These are phyloP conservation scores for Leptogaster cylindrica DNA, from an alignment of 2,888 invertebrate species.

Conservation along the genomic window DNA sequence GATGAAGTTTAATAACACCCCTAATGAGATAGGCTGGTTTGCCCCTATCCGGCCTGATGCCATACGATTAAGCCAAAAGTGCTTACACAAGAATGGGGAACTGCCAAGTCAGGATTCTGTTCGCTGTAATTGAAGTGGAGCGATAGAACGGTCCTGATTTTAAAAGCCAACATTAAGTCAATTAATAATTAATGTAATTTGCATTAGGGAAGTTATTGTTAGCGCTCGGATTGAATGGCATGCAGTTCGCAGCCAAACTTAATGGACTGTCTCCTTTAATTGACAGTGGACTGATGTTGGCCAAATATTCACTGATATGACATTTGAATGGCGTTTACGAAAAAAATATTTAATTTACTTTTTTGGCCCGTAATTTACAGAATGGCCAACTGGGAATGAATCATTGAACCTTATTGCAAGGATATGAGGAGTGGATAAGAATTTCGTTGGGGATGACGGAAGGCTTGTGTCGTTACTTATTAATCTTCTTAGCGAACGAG, in stretches of 20 bases:
- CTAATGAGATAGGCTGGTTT: conserved; percentile 27
- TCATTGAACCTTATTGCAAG: too few species aligned
- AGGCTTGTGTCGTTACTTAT: too few species aligned
- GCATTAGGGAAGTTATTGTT: conserved; percentile 27
- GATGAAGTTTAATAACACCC: conserved; percentile 40
- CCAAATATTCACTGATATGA: conserved; percentile 21
- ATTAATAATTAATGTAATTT: conserved; percentile 38
- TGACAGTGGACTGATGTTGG: conserved; percentile 10
- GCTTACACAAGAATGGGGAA: not conserved
- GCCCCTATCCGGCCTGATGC: conserved; percentile 17
- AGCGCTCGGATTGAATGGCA: not conserved
- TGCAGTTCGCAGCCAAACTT: not conserved
- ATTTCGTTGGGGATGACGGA: conserved; percentile 8
- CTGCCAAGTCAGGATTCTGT: not conserved
- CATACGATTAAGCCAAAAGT: conserved; percentile 5
- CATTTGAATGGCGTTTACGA: conserved; percentile 26
- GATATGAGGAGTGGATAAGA: too few species aligned
- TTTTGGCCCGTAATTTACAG: not conserved
- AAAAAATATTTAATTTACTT: conserved; percentile 29
- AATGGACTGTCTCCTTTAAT: conserved; percentile 19
- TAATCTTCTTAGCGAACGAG: too few species aligned
- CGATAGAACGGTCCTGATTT: conserved; percentile 32
- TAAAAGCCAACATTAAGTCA: conserved; percentile 27
- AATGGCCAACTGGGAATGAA: not conserved
- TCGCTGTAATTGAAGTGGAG: conserved; percentile 15